Percentiles rank a stretch among this genome's conserved stretches.
phyloP scores from a whole-genome alignment of 23 tunicate genomes.

The Halocynthia roretzi region DNA sequence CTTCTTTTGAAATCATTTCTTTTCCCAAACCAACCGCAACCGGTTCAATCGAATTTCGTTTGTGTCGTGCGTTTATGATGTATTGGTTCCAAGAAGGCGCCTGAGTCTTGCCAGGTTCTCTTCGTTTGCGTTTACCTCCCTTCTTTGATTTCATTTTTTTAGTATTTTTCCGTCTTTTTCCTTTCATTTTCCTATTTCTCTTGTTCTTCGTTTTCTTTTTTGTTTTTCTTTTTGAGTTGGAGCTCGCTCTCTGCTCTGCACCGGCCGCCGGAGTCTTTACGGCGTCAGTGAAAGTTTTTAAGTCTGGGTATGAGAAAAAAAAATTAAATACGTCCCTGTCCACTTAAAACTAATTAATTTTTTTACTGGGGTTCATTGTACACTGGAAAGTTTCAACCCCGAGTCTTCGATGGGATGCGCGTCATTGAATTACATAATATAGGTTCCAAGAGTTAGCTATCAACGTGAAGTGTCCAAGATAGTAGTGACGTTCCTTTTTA shows the following conservation, averaged over 20 bases:
- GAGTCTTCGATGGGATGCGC: too few relatives aligned
- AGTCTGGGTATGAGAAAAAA: neutral
- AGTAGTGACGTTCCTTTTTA: too few relatives aligned
- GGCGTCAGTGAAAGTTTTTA: neutral
- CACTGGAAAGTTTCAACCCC: too few relatives aligned
- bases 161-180: neutral
- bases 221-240: neutral
- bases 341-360: too few relatives aligned
- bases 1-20: neutral
- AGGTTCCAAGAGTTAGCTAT: too few relatives aligned
- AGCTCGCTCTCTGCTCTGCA: neutral
- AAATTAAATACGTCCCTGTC: neutral
- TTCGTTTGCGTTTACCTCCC: neutral
- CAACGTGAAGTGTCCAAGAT: too few relatives aligned
- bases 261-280: neutral
- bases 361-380: too few relatives aligned
- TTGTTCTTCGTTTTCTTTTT: neutral
- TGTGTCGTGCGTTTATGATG: neutral
- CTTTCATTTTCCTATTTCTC: slow-evolving; percentile 9
- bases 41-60: neutral
- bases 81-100: neutral
- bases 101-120: slow-evolving; percentile 8
- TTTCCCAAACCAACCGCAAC: neutral
- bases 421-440: too few relatives aligned
- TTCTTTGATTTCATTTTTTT: neutral